phyloP scores from a whole-genome alignment of 1,140 invertebrate species.

The Fopius arisanus region DNA sequence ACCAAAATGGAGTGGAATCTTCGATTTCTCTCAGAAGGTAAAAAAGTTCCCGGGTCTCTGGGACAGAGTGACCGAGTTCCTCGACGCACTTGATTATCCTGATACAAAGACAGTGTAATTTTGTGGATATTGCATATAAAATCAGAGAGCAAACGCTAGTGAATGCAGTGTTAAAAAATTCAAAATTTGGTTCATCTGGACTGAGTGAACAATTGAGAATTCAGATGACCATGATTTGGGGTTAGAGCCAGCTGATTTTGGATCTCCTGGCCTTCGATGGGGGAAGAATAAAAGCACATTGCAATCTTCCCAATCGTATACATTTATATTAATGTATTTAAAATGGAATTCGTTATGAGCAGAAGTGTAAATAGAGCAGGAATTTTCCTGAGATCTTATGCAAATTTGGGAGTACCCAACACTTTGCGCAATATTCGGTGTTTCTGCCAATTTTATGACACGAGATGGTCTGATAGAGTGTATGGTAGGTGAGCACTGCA shows the following conservation, averaged over 20 bases:
- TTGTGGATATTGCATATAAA: not conserved
- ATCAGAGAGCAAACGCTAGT: not conserved
- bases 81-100: not conserved
- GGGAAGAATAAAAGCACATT: not conserved
- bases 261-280: too few species aligned
- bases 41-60: not conserved
- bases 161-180: not conserved
- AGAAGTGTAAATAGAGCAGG: slow-evolving; percentile 5
- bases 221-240: not conserved
- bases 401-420: too few species aligned
- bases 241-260: not conserved
- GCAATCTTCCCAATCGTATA: not conserved
- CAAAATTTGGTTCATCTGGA: not conserved
- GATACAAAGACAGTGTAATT: not conserved
- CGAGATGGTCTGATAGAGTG: not conserved
- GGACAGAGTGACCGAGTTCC: not conserved
- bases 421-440: not conserved
- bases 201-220: too few species aligned
- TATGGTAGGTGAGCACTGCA: not conserved
- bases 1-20: not conserved
- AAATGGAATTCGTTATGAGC: slow-evolving; percentile 8
- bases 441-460: not conserved
- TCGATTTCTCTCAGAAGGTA: not conserved
- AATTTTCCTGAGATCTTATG: not conserved
- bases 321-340: not conserved